Conservation (phyloP, 2,113 vertebrate genomes). For the Hystrix cristata region DNA sequence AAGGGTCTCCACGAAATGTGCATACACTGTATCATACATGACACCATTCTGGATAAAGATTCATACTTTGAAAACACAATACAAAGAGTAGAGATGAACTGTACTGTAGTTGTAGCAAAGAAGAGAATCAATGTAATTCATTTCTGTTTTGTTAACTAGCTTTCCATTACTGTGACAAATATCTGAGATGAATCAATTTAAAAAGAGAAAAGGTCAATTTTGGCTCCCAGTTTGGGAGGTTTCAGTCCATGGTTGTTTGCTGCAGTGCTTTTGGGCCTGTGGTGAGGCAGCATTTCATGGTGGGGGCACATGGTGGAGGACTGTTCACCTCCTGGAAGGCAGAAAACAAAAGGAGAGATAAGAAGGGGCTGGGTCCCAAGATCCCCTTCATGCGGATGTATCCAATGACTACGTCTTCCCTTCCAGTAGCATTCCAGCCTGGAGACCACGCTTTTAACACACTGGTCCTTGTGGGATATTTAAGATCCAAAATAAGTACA, state of each 20-base stretch:
- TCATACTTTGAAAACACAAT: neutral
- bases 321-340: neutral
- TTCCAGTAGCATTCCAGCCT: neutral
- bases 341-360: neutral
- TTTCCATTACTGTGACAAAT: neutral
- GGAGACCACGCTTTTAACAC: neutral
- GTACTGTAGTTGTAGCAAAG: neutral
- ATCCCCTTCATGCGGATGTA: no score
- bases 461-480: neutral
- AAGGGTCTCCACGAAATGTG: neutral
- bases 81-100: neutral
- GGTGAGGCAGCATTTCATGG: neutral
- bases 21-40: neutral
- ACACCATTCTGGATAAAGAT: neutral
- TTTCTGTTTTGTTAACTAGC: neutral
- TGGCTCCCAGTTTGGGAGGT: neutral
- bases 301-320: neutral
- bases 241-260: no score
- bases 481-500: neutral
- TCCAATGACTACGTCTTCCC: neutral
- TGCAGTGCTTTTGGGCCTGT: neutral
- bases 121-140: neutral
- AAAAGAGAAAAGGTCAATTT: neutral
- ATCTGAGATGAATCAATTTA: neutral
- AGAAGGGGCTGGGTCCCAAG: neutral